phyloP scores from a whole-genome alignment of 2,113 vertebrate species.

The Verasper variegatus region DNA sequence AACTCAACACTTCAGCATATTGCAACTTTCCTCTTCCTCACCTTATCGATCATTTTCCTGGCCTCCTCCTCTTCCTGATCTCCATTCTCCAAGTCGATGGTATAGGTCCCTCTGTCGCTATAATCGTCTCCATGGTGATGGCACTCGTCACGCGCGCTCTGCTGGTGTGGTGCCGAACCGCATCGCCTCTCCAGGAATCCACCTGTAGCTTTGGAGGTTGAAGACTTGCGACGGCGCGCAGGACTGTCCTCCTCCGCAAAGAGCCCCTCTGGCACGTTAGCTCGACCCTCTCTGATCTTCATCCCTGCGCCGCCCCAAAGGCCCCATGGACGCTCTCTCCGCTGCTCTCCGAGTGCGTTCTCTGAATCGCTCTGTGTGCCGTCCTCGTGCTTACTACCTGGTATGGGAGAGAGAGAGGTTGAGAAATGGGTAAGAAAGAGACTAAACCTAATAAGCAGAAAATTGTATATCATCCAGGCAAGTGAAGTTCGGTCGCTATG shows the following conservation, averaged over 20 bases:
- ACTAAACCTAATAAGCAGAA: not conserved
- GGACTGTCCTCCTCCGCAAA: slow-evolving; percentile 84
- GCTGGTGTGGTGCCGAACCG: slow-evolving; percentile 57
- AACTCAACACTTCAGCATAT: not conserved
- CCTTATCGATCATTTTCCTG: slow-evolving; percentile 95
- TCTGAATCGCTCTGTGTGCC: slow-evolving; percentile 97
- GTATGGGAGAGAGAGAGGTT: not conserved
- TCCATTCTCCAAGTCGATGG: slow-evolving; percentile 93
- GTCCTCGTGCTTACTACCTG: slow-evolving; percentile 96
- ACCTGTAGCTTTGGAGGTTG: slow-evolving; percentile 56
- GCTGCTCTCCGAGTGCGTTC: slow-evolving; percentile 88
- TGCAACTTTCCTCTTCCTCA: slow-evolving; percentile 63
- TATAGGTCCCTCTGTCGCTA: slow-evolving; percentile 94
- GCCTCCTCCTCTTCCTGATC: slow-evolving; percentile 91
- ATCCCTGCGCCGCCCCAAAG: slow-evolving; percentile 79
- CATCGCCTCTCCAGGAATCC: slow-evolving; percentile 59
- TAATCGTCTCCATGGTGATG: slow-evolving; percentile 88
- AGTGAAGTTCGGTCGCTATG: not conserved
- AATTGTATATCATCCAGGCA: too few relatives aligned
- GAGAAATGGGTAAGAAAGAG: not conserved
- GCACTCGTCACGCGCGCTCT: slow-evolving; percentile 55
- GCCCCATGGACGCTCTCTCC: slow-evolving; percentile 85
- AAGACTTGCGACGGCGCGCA: slow-evolving; percentile 76
- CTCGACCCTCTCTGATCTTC: slow-evolving; percentile 81
- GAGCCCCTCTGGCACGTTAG: slow-evolving; percentile 80